These are phyloP conservation scores for Melanostoma mellinum DNA, from an alignment of 2,888 invertebrate species.

Conservation along the genomic window DNA sequence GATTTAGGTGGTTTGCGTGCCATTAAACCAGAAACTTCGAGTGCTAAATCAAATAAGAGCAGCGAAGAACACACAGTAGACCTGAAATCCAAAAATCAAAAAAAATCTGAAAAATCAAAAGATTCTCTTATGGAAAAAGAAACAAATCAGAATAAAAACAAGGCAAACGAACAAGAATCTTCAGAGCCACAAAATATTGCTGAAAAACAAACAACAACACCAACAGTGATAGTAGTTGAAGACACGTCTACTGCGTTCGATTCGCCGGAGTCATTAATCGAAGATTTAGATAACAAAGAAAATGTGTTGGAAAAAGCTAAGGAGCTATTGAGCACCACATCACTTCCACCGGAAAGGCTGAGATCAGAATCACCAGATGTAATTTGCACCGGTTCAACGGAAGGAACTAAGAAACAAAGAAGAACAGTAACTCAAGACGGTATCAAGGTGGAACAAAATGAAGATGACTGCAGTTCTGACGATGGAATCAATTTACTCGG, in stretches of 20 bases:
- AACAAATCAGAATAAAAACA: too few species aligned
- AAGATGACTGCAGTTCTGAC: conserved; percentile 62
- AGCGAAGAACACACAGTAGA: too few species aligned
- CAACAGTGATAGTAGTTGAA: background rate
- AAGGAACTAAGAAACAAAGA: background rate
- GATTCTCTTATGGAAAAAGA: too few species aligned
- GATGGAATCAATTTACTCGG: conserved; percentile 66
- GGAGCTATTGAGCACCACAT: conserved; percentile 17
- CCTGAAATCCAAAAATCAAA: too few species aligned
- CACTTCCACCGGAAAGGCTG: background rate
- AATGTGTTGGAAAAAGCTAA: conserved; percentile 70
- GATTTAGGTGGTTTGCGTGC: background rate
- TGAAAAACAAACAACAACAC: background rate
- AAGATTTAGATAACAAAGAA: conserved; percentile 64
- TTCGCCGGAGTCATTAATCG: conserved; percentile 29
- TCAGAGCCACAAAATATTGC: background rate
- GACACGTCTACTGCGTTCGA: conserved; percentile 10
- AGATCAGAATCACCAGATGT: conserved; percentile 11
- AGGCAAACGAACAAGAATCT: background rate
- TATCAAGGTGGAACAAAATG: conserved; percentile 42
- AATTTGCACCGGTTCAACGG: conserved; percentile 5
- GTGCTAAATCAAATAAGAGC: too few species aligned
- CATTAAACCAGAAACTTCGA: too few species aligned
- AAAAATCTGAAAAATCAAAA: too few species aligned
- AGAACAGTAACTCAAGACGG: background rate